Base-by-base conservation (phyloP, 2,113 vertebrate genomes). In the Rhabdornis inornatus region DNA sequence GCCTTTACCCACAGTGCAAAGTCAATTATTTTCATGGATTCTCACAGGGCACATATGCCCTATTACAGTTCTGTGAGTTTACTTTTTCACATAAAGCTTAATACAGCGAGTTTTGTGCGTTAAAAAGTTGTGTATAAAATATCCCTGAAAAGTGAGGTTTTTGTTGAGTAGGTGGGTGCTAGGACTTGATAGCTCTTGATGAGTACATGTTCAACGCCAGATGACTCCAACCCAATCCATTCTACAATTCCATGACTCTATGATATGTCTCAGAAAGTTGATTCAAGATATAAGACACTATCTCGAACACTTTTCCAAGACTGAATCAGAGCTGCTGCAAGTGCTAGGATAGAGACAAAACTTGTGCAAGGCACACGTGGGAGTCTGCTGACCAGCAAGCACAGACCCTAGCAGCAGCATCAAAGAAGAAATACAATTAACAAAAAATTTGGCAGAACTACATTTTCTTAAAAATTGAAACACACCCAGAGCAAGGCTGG, bases 21-120 rank as follows among this genome's bases (percentile, higher is more conserved):
- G 63, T 76, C 79, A 92, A 90, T 88, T 93, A 91, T 93, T 92
- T 93, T 83, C 75, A 72, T 69, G 50, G 70, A 93, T 96, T 60
- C 68, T 93, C 79, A 61, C 18, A 77, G 70, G 82, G 42, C 15
- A 61, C 20, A 31, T 87, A 56, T 27, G n/a, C 7, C 72, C 4
- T 53, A 22, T 60, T 61, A 61, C 23, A 53, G 59, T 81, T 92
- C 80, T 60, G 25, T 60, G 65, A 81, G 17, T 78, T 87, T 87
- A 47, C 69, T 71, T 92, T 61, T 16, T 64, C 31, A 37, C 27
- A 65, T 83, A 83, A 88, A 88, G 45, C 40, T 68, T 70, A 71
- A 71, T 84, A 63, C 18, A 30, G 25, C 57, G 91, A 61, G 37
- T 70, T 84, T 35, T 47, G 5, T 37, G 7, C 56, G 55, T 60